Evolutionary conservation across 2,113 vertebrate species (phyloP), one percentile per base, ranked within the genome.

Genomic region (Pyrgilauda ruficollis): DNA sequence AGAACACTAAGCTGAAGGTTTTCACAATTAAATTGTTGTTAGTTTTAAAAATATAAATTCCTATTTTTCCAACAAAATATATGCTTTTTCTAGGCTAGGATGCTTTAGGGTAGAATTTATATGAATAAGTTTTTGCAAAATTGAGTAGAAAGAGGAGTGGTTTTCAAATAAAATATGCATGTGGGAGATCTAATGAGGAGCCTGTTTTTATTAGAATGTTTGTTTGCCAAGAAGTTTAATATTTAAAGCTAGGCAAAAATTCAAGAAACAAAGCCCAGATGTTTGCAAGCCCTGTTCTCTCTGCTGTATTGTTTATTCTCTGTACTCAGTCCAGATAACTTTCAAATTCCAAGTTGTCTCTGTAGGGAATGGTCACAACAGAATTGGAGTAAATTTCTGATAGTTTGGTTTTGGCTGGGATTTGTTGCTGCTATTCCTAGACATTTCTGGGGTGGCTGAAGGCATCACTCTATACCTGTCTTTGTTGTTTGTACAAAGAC

Each of bases 361-460:
- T 2, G 4, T 16, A 18, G 24, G 11, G 35, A 55, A 37, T 59
- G 13, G 3, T 7, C 24, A 24, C 15, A 17, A 30, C 18, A 19
- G 17, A 44, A 56, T 3, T 19, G 61, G 15, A 2, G 2, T 27
- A 33, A 23, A 11, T 28, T 93, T 56, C 58, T 76, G n/a, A 21
- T 23, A 8, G 5, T 63, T 58, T 50, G 58, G 5, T 53, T 59
- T 82, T 79, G 11, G 20, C n/a, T 41, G 4, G 17, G 39, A 15
- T 77, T 86, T 84, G 35, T 62, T 3, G 1, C 3, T 5, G 5
- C 1, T n/a, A 0, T 78, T 69, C 53, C 3, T n/a, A 14, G 56
- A 12, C 1, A 3, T 28, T 74, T 47, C 21, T 33, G 7, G 18
- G 9, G 17, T 33, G 14, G 3, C n/a, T 82, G 78, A 59, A 82